Conservation (phyloP, 2,113 vertebrate species). For the Rhynchopsitta pachyrhyncha region DNA sequence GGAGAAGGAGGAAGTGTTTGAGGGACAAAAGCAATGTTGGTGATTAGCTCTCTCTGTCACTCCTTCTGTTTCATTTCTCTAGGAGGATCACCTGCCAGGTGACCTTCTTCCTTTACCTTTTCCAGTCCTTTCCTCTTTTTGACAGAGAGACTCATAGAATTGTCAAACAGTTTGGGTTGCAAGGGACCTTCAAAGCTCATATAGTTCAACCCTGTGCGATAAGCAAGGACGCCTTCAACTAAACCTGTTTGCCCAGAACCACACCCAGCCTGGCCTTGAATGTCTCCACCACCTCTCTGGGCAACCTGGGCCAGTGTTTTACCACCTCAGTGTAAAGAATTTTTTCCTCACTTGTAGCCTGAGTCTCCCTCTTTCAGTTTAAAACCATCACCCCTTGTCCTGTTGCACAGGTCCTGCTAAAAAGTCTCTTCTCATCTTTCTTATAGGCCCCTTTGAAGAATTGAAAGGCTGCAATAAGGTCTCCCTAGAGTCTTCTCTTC, state of each 20-base stretch:
- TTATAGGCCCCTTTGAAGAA: background rate
- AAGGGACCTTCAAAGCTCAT: background rate
- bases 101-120: background rate
- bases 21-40: background rate
- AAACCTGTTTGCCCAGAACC: background rate
- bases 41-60: background rate
- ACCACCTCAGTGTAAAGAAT: background rate
- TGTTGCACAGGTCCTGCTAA: background rate
- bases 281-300: background rate
- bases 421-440: background rate
- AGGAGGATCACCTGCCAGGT: background rate
- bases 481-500: background rate
- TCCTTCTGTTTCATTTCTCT: background rate
- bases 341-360: background rate
- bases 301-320: background rate
- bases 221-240: background rate
- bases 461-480: background rate
- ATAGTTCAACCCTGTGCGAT: background rate
- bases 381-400: background rate
- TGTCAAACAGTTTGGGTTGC: background rate
- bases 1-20: background rate
- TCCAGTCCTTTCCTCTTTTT: background rate
- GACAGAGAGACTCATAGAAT: background rate
- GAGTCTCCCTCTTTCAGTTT: background rate
- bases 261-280: background rate